Percentiles rank a stretch among this genome's conserved stretches.
Conservation (phyloP, 92 coral and sea anemone genomes). For the Desmophyllum pertusum region DNA sequence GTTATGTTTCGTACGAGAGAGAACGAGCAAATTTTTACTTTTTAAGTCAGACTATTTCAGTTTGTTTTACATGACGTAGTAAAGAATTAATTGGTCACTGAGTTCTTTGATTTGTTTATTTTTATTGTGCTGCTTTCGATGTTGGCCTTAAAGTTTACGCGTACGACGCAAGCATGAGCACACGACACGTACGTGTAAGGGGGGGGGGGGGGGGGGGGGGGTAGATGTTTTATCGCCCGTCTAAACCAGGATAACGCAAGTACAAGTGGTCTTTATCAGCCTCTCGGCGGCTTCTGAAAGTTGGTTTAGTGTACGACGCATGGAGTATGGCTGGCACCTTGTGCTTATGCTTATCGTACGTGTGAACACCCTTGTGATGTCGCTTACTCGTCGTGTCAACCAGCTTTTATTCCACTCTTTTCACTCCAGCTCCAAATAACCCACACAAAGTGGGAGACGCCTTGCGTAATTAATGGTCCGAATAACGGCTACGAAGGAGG, state of each 20-base stretch:
- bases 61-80: not conserved
- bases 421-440: too few relatives aligned
- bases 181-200: too few relatives aligned
- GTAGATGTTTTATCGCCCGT: not conserved
- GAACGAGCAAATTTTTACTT: not conserved
- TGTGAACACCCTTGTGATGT: too few relatives aligned
- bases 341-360: too few relatives aligned
- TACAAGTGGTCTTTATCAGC: not conserved
- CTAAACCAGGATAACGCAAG: not conserved
- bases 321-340: too few relatives aligned
- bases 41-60: not conserved
- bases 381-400: too few relatives aligned
- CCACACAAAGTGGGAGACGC: too few relatives aligned
- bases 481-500: too few relatives aligned
- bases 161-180: not conserved
- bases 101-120: not conserved
- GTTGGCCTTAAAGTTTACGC: too few relatives aligned
- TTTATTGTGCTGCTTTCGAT: not conserved
- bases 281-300: not conserved
- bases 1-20: not conserved
- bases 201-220: too few relatives aligned
- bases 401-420: too few relatives aligned
- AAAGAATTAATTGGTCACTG: not conserved
- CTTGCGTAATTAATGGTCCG: too few relatives aligned
- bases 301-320: not conserved